A percentile compares a stretch with the other conserved stretches of the same genome.
Evolutionary conservation across 2,888 invertebrate species (phyloP).

Genomic region (Ernsta delagoae): DNA sequence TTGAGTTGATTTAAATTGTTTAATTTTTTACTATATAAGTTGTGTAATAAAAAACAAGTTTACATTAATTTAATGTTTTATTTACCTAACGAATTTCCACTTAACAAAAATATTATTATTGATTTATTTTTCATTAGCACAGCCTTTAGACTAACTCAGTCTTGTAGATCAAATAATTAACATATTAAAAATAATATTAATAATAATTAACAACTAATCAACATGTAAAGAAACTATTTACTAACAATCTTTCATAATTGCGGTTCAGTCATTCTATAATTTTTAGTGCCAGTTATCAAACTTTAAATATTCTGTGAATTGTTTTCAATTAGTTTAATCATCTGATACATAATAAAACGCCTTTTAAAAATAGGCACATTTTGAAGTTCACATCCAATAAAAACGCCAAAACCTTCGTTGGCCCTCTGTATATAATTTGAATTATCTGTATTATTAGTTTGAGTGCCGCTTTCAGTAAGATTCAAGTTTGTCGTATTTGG

Average conservation of each 20-base stretch:
- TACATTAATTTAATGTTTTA: conserved; percentile 27
- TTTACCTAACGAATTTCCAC: conserved; percentile 33
- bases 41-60: conserved; percentile 22
- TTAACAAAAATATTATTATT: conserved; percentile 33
- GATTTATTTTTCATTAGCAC: conserved; percentile 34
- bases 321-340: conserved; percentile 37
- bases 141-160: conserved; percentile 33
- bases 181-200: conserved; percentile 7
- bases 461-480: conserved; percentile 38
- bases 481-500: conserved; percentile 35
- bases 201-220: conserved; percentile 26
- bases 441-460: conserved; percentile 36
- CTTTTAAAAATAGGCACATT: conserved; percentile 37
- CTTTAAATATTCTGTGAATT: conserved; percentile 28
- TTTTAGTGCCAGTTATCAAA: conserved; percentile 31
- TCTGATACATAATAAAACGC: conserved; percentile 36
- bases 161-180: conserved; percentile 29
- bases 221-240: conserved; percentile 31
- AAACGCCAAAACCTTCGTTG: conserved; percentile 36
- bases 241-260: conserved; percentile 31
- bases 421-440: conserved; percentile 34
- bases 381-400: conserved; percentile 34
- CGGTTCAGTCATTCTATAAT: conserved; percentile 30
- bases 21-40: conserved; percentile 5
- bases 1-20: conserved; percentile 26